phyloP scores from a whole-genome alignment of 2,797 vertebrate genomes.

The Crypturellus tataupa region DNA sequence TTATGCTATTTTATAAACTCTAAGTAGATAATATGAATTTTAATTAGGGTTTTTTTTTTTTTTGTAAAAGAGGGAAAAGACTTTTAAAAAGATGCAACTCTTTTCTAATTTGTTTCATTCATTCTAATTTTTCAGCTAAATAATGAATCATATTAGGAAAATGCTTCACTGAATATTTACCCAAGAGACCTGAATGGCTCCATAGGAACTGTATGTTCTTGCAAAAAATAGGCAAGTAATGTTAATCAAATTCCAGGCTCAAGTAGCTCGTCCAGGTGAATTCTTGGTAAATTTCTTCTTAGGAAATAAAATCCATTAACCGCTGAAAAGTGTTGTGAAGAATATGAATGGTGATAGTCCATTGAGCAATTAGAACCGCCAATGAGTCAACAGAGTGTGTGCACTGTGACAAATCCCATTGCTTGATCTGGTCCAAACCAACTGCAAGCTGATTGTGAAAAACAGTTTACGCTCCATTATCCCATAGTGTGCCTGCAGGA shows the following conservation, averaged over 20 bases:
- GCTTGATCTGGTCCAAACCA: not conserved
- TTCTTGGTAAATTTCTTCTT: conserved; percentile 8
- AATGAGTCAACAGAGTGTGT: not conserved
- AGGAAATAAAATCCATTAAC: conserved; percentile 8
- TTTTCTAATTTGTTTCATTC: conserved; percentile 62
- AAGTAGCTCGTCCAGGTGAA: not conserved
- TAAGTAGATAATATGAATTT: conserved; percentile 60
- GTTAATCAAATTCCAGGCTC: conserved; percentile 28
- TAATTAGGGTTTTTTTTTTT: not conserved
- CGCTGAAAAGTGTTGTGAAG: not conserved
- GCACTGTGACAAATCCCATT: not conserved
- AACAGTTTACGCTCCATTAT: not conserved
- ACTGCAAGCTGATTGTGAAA: not conserved
- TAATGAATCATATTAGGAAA: conserved; percentile 43
- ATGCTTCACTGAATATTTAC: not conserved
- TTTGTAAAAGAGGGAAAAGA: not conserved
- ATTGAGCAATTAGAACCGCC: not conserved
- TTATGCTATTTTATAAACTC: conserved; percentile 34
- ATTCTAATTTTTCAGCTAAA: conserved; percentile 59
- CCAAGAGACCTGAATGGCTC: conserved; percentile 6
- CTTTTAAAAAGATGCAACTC: not conserved
- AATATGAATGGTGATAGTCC: not conserved
- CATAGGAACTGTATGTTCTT: conserved; percentile 21
- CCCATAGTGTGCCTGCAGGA: not conserved
- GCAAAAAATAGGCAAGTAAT: conserved; percentile 13